Evolutionary conservation across 2,797 vertebrate species (phyloP).

Genomic region (Amblyopsis hoosieri): DNA sequence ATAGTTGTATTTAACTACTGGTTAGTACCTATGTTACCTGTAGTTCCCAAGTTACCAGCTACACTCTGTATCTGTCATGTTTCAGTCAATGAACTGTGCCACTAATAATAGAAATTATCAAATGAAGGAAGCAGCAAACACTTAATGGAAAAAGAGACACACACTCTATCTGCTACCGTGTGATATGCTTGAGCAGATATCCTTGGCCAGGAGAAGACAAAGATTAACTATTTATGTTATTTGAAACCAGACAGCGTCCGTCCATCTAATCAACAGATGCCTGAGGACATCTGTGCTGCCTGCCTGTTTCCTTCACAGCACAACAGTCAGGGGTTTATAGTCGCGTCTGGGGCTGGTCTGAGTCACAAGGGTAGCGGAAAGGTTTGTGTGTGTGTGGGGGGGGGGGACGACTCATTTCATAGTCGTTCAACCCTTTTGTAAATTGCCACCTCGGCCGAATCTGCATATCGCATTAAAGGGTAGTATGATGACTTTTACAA

Average conservation of each 20-base stretch:
- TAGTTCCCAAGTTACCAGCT: too few relatives aligned
- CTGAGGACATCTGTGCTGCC: slow-evolving; percentile 10
- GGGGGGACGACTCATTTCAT: slow-evolving; percentile 42
- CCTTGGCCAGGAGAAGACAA: too few relatives aligned
- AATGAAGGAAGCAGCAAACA: too few relatives aligned
- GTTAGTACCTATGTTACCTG: too few relatives aligned
- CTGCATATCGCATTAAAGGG: slow-evolving; percentile 22
- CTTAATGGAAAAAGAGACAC: too few relatives aligned
- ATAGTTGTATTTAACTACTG: too few relatives aligned
- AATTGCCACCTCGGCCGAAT: slow-evolving; percentile 48
- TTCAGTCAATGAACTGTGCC: too few relatives aligned
- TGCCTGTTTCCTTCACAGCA: slow-evolving; percentile 24
- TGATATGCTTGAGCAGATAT: too few relatives aligned
- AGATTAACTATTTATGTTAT: slow-evolving; percentile 17
- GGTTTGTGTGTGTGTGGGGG: slow-evolving; percentile 5
- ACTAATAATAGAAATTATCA: too few relatives aligned
- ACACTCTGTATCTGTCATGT: too few relatives aligned
- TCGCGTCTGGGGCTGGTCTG: slow-evolving; percentile 28
- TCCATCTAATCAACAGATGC: slow-evolving; percentile 39
- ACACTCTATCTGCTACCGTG: too few relatives aligned
- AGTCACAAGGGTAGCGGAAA: slow-evolving; percentile 19
- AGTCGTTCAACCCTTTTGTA: slow-evolving; percentile 39
- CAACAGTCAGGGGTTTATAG: slow-evolving; percentile 38
- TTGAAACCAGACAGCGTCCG: slow-evolving; percentile 42
- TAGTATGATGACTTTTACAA: slow-evolving; percentile 41